Evolutionary conservation across 2,113 vertebrate genomes (phyloP), one percentile per base, ranked within the genome.

Genomic region (Psettodes erumei): DNA sequence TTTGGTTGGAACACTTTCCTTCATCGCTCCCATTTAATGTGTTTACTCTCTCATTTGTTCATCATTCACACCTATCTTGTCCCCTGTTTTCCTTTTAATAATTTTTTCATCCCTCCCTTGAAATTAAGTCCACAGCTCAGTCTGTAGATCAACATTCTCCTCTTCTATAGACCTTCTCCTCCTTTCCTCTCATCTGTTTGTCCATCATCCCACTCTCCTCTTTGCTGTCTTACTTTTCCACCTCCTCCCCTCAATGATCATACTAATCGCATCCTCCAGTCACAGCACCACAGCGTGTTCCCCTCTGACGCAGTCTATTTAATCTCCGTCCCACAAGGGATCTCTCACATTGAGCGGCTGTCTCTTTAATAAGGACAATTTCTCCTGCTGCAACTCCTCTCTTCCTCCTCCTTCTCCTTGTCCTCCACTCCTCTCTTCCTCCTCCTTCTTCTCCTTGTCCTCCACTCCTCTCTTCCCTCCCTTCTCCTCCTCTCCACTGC

Each of bases 361-460:
- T 88, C 78, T 88, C 85, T 83, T 86, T 89, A 92, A 88, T 89
- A 91, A 91, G 91, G 90, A 89, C 90, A 91, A 66, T 88, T 90
- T 85, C 54, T 88, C 82, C 82, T 71, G 85, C 76, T 79, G 72
- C 73, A 84, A 62, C 72, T 83, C 42, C 77, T 79, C 60, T 63
- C 15, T 55, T 75, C 60, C 71, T 59, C 23, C 59, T 77, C 30
- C 40, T 70, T 25, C 23, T 25, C 45, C 30, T 84, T 71, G 12
- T 67, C 73, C 23, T 47, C 37, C 37, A n/a, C 33, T 55, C 18
- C 55, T 21, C 28, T 42, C n/a, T 8, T 28, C 3, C 43, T 21
- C 47, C 19, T 16, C 6, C 15, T 35, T 13, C 58, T 55, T 21
- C 74, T 75, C 75, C 64, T 12, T 30, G 25, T 35, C 50, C 23